These are phyloP conservation scores for Neosilurus hyrtlii DNA, from an alignment of 2,797 vertebrate genomes.

Conservation along the genomic window DNA sequence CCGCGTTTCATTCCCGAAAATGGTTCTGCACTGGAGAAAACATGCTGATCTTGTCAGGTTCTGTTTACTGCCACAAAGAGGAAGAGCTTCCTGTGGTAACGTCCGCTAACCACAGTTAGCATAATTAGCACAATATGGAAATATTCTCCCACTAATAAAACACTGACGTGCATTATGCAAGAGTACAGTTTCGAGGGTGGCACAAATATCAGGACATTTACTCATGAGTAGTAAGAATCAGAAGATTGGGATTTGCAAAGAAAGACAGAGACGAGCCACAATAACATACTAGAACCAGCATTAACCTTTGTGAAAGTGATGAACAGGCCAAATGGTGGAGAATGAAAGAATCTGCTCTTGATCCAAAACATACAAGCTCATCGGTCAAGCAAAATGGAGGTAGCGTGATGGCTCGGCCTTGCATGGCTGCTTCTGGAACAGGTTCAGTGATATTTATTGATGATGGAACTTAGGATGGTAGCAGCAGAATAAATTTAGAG, in stretches of 20 bases:
- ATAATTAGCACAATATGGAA: no score
- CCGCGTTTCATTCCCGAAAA: no score
- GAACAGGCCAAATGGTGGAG: neutral
- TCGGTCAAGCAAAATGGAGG: neutral
- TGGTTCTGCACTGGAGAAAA: no score
- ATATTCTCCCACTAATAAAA: no score
- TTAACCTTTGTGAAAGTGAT: neutral
- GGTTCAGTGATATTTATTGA: neutral
- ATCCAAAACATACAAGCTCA: neutral
- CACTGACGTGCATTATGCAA: no score
- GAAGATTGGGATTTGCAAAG: neutral
- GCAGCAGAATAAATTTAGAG: neutral
- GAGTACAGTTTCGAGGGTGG: no score
- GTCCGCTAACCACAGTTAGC: no score
- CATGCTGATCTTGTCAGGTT: no score
- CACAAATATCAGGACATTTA: no score
- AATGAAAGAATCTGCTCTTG: neutral
- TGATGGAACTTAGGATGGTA: neutral
- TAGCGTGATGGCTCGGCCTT: neutral
- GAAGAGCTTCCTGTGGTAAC: no score
- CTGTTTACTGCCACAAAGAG: no score
- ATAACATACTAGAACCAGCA: neutral
- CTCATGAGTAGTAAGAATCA: no score
- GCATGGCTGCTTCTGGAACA: neutral
- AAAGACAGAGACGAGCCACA: neutral